phyloP scores from a whole-genome alignment of 2,113 vertebrate species.

The Paraplagusia blochii region DNA sequence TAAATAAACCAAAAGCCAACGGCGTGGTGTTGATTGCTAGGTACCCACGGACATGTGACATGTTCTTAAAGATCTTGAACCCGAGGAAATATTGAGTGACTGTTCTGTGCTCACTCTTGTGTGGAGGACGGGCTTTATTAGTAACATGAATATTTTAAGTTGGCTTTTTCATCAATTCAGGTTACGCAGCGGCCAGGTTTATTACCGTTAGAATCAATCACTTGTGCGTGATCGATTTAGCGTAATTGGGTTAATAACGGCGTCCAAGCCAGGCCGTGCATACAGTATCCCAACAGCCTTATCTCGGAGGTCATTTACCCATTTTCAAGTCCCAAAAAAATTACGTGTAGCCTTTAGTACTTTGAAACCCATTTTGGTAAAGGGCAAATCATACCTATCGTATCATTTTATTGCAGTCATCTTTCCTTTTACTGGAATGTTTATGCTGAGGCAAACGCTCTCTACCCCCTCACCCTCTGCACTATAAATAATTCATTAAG shows the following conservation, averaged over 20 bases:
- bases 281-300: not conserved
- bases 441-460: constrained; percentile 59
- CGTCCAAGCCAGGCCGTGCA: too few species aligned
- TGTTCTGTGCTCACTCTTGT: constrained; percentile 17
- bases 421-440: constrained; percentile 62
- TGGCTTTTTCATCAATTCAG: constrained; percentile 32
- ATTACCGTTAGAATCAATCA: constrained; percentile 31
- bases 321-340: constrained; percentile 18
- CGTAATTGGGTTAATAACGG: constrained; percentile 18
- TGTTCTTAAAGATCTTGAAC: too few species aligned
- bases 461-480: constrained; percentile 37
- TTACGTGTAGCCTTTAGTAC: constrained; percentile 3
- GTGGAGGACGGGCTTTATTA: constrained; percentile 33
- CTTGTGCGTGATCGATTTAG: constrained; percentile 37
- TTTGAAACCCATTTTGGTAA: constrained; percentile 59
- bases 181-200: constrained; percentile 41
- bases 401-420: constrained; percentile 65
- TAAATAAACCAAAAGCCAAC: constrained; percentile 12
- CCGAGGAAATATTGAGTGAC: constrained; percentile 20
- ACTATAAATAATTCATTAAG: constrained; percentile 72
- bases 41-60: too few species aligned
- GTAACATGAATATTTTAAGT: constrained; percentile 47
- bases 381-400: constrained; percentile 59
- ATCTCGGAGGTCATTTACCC: constrained; percentile 1
- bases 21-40: constrained; percentile 38